Evolutionary conservation across 1,140 invertebrate genomes (phyloP).

Genomic region (Dufourea novaeangliae): DNA sequence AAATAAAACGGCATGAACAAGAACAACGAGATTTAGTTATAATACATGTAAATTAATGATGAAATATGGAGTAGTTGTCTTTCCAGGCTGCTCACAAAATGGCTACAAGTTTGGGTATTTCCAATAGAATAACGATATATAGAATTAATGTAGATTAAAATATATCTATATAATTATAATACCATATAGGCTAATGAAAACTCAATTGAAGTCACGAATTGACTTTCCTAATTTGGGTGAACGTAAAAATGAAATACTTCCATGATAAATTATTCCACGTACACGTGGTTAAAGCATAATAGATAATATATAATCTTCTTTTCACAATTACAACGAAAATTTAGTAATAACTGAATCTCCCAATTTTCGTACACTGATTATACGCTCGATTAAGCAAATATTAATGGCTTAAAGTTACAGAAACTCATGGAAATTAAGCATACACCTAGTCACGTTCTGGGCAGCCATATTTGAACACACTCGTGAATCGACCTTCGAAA

Average conservation of each 20-base stretch:
- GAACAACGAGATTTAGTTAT: not conserved
- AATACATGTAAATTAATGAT: not conserved
- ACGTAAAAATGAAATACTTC: not conserved
- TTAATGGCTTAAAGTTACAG: no score
- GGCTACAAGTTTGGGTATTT: conserved; percentile 37
- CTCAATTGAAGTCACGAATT: not conserved
- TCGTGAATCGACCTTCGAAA: not conserved
- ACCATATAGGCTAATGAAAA: not conserved
- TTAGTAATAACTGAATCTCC: not conserved
- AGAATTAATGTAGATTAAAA: not conserved
- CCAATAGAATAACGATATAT: not conserved
- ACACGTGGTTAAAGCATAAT: conserved; percentile 23
- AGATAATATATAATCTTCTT: not conserved
- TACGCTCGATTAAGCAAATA: not conserved
- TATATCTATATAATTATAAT: not conserved
- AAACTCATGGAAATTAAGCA: not conserved
- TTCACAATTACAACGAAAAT: not conserved
- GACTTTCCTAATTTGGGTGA: not conserved
- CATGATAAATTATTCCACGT: not conserved
- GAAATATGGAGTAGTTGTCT: conserved; percentile 55
- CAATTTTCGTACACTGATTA: not conserved
- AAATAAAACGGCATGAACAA: not conserved
- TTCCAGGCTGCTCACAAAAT: conserved; percentile 52
- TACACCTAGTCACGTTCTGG: not conserved
- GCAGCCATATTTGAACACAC: conserved; percentile 55